Percentiles rank a stretch among this genome's conserved stretches.
phyloP scores from a whole-genome alignment of 2,113 vertebrate genomes.

The Anthoscopus minutus region DNA sequence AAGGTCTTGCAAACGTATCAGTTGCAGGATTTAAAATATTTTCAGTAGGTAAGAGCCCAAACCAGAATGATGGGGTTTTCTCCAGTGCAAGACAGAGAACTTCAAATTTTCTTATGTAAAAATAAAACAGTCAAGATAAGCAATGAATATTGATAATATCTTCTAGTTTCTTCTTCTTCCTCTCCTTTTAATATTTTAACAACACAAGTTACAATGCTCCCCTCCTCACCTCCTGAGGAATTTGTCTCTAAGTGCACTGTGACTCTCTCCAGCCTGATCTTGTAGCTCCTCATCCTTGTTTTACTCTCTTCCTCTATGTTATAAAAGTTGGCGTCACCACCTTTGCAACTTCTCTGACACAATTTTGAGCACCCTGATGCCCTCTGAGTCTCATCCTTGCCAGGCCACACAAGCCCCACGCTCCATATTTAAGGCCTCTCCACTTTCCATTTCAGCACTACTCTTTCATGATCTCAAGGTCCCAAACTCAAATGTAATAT shows the following conservation, averaged over 20 bases:
- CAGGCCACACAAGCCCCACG: neutral
- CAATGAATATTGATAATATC: neutral
- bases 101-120: neutral
- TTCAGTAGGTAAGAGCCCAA: neutral
- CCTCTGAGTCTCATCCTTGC: neutral
- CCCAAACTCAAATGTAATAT: neutral
- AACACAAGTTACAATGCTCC: fast-evolving
- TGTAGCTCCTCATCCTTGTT: neutral
- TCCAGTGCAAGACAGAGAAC: neutral
- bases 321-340: neutral
- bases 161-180: neutral
- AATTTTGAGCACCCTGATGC: neutral
- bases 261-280: neutral
- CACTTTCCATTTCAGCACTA: too few relatives aligned
- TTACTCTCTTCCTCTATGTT: neutral
- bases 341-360: neutral
- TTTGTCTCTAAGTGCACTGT: neutral
- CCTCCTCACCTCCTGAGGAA: neutral
- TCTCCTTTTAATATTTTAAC: neutral
- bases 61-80: neutral
- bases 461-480: neutral
- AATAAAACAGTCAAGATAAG: neutral
- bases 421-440: neutral
- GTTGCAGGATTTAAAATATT: neutral
- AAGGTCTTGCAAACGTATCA: neutral